These are phyloP conservation scores for Lepilemur septentrionalis DNA, from an alignment of 2,797 vertebrate species.

Conservation along the genomic window DNA sequence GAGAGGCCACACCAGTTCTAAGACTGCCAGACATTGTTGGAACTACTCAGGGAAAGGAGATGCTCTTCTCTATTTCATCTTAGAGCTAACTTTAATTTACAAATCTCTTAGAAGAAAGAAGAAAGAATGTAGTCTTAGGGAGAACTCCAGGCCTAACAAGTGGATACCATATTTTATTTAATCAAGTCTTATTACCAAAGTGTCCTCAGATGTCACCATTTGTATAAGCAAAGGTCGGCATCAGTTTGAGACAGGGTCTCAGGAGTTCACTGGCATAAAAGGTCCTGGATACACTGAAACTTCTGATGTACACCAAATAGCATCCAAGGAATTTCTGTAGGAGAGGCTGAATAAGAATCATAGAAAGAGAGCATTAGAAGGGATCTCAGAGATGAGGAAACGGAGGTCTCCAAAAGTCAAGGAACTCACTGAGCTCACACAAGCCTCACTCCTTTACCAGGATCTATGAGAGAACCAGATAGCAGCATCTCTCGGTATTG, in stretches of 20 bases:
- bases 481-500: neutral
- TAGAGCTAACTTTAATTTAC: neutral
- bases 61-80: neutral
- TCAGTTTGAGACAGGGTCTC: neutral
- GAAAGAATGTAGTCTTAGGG: neutral
- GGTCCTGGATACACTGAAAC: neutral
- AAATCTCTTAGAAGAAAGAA: neutral
- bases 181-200: neutral
- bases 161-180: neutral
- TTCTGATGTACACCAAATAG: neutral
- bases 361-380: neutral
- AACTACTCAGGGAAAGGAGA: neutral
- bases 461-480: neutral
- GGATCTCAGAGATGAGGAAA: neutral
- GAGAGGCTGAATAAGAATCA: neutral
- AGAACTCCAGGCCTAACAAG: neutral
- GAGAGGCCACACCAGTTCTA: neutral
- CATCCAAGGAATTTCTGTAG: neutral
- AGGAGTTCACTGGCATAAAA: neutral
- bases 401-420: neutral
- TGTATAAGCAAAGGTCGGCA: neutral
- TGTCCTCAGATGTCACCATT: neutral
- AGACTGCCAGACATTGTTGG: neutral
- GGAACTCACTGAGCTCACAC: neutral
- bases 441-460: neutral